Evolutionary conservation across 2,797 vertebrate genomes (phyloP), one percentile per base, ranked within the genome.

Genomic region (Potorous gilbertii): DNA sequence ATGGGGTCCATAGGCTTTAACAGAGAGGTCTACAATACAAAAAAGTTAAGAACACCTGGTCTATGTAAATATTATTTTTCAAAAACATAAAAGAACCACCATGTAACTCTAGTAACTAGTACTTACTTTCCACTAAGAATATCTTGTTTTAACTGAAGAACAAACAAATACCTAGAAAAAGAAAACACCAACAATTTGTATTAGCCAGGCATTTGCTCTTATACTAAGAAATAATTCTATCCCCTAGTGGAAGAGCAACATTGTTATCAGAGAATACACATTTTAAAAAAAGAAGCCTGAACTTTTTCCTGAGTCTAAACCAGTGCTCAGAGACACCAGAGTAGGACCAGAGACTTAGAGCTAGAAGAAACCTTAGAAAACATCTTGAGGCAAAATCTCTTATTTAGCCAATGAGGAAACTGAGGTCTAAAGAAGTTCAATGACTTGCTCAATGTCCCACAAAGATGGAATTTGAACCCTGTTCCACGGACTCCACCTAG

Each of bases 121-220:
- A 99, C 99, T 99, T 98, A 99, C 99, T 99, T 99, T 98, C 99
- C 99, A 99, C 99, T 99, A 97, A 99, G 99, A 98, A 99, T 98
- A 98, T 99, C 99, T 98, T 99, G 99, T 97, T 99, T 99, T 97
- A 99, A 98, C 95, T 99, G 99, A 97, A 99, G 99, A 97, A 99
- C 99, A 99, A 99, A 99, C 87, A 99, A 99, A 98, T 99, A 99
- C 98, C 99, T 99, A 98, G 55, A 97, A 98, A 97, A 98, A 94
- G 74, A 92, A 97, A 94, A 97, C 87, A 21, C 56, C 0, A 98
- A 34, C 96, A 92, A 92, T 94, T 96, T 96, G 92, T 50, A 12
- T 87, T 54, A 91, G 92, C 14, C 94, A 31, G 93, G 96, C 3
- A 40, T 59, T 91, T 87, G 46, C 94, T 94, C 74, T 52, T 52